Conservation (phyloP, 1,140 invertebrate genomes). For the Homalodisca vitripennis region DNA sequence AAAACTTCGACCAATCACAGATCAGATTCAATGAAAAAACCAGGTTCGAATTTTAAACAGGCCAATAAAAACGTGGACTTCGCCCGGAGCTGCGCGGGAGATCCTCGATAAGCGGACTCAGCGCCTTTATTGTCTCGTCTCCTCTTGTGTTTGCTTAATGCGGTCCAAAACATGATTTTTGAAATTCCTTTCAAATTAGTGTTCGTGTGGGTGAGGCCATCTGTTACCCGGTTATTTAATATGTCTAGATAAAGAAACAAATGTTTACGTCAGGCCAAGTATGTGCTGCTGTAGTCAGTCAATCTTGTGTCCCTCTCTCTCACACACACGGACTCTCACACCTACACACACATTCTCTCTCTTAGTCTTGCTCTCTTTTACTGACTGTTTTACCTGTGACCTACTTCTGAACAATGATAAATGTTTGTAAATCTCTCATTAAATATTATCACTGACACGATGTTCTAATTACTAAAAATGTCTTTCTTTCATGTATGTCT, state of each 20-base stretch:
- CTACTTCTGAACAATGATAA: too few species aligned
- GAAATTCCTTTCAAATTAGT: conserved; percentile 31
- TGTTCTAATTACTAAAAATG: too few species aligned
- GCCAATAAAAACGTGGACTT: conserved; percentile 25
- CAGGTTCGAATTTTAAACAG: conserved; percentile 32
- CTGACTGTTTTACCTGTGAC: background rate
- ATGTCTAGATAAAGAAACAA: conserved; percentile 25
- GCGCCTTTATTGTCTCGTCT: conserved; percentile 29
- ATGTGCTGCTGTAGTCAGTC: background rate
- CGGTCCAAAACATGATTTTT: conserved; percentile 28
- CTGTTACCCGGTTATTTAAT: conserved; percentile 20
- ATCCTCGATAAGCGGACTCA: conserved; percentile 10
- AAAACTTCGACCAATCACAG: conserved; percentile 27
- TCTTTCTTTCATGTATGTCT: too few species aligned
- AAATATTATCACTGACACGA: too few species aligned
- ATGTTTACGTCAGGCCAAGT: conserved; percentile 9
- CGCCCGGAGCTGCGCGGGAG: background rate
- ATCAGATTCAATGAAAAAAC: conserved; percentile 29
- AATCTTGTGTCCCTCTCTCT: conserved; percentile 4
- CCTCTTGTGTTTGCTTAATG: conserved; percentile 27
- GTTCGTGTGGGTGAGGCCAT: conserved; percentile 10
- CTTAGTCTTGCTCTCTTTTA: background rate
- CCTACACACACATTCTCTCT: background rate
- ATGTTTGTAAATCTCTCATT: too few species aligned
- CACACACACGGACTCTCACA: background rate